Percentiles rank a stretch among this genome's conserved stretches.
Evolutionary conservation across 1,140 invertebrate species (phyloP).

Genomic region (Nasonia longicornis): DNA sequence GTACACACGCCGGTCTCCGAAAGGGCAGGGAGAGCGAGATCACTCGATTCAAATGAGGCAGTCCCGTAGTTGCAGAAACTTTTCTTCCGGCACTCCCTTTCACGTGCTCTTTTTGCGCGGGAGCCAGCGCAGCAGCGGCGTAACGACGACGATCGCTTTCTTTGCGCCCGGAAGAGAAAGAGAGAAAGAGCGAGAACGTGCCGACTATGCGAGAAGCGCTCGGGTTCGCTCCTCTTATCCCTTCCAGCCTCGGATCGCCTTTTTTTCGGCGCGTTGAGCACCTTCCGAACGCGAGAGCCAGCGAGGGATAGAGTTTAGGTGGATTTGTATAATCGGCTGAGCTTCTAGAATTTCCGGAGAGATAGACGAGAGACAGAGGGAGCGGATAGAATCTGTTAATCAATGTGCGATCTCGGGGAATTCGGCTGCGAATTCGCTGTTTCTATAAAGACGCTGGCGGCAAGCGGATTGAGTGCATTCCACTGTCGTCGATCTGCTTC

Average conservation of each 20-base stretch:
- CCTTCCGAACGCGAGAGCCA: neutral
- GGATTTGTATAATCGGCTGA: conserved; percentile 41
- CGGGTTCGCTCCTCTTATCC: neutral
- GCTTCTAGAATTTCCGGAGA: conserved; percentile 28
- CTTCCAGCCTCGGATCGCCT: neutral
- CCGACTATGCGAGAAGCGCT: conserved; percentile 41
- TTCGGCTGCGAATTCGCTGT: neutral
- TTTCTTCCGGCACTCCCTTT: conserved; percentile 19
- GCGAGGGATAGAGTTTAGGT: conserved; percentile 19
- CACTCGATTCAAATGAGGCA: conserved; percentile 46
- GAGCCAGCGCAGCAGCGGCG: neutral
- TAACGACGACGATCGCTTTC: conserved; percentile 44
- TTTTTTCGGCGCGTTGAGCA: conserved; percentile 30
- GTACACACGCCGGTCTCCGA: neutral
- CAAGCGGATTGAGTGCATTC: conserved; percentile 31
- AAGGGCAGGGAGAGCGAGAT: conserved; percentile 6
- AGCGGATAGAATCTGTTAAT: conserved; percentile 18
- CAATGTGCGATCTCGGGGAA: conserved; percentile 22
- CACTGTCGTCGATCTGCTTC: neutral
- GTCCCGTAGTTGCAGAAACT: conserved; percentile 35
- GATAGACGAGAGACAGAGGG: neutral
- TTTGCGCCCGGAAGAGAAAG: conserved; percentile 22
- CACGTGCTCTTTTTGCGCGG: conserved; percentile 22
- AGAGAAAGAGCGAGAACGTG: conserved; percentile 43
- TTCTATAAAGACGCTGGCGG: neutral